Conservation (phyloP, 2,888 invertebrate genomes). For the Graphium colonna region DNA sequence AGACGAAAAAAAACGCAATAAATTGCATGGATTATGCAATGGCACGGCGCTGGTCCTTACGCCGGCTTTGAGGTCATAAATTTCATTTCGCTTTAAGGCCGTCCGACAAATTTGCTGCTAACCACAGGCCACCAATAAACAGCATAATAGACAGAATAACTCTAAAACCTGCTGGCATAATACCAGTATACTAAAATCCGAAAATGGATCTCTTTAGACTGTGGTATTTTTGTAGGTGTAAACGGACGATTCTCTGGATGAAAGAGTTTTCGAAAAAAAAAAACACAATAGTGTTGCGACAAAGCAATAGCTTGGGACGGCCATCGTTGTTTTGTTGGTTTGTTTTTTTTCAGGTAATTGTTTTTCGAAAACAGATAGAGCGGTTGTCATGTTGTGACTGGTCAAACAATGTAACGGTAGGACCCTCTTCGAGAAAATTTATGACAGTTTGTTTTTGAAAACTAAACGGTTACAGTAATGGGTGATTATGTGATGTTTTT, state of each 20-base stretch:
- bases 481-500: slow-evolving; percentile 3
- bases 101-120: slow-evolving; percentile 77
- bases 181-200: slow-evolving; percentile 22
- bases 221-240: slow-evolving; percentile 35
- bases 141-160: slow-evolving; percentile 30
- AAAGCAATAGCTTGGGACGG: slow-evolving; percentile 25
- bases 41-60: slow-evolving; percentile 71
- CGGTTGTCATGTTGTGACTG: slow-evolving; percentile 55
- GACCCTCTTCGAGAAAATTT: slow-evolving; percentile 38
- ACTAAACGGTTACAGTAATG: slow-evolving; percentile 7
- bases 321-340: slow-evolving; percentile 36
- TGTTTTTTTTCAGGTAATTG: slow-evolving; percentile 58
- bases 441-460: slow-evolving; percentile 22
- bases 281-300: slow-evolving; percentile 43
- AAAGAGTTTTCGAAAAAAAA: slow-evolving; percentile 31
- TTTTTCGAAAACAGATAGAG: slow-evolving; percentile 50
- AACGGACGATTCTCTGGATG: slow-evolving; percentile 29
- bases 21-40: slow-evolving; percentile 76
- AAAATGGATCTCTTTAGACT: slow-evolving; percentile 33
- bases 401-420: slow-evolving; percentile 41
- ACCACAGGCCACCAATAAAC: slow-evolving; percentile 36
- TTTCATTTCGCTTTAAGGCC: slow-evolving; percentile 76
- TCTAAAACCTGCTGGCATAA: slow-evolving; percentile 3
- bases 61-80: slow-evolving; percentile 72
- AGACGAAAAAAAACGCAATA: slow-evolving; percentile 41